Evolutionary conservation across 23 tunicate species (phyloP), one percentile per base, ranked within the genome.

Genomic region (Trididemnum clinides): DNA sequence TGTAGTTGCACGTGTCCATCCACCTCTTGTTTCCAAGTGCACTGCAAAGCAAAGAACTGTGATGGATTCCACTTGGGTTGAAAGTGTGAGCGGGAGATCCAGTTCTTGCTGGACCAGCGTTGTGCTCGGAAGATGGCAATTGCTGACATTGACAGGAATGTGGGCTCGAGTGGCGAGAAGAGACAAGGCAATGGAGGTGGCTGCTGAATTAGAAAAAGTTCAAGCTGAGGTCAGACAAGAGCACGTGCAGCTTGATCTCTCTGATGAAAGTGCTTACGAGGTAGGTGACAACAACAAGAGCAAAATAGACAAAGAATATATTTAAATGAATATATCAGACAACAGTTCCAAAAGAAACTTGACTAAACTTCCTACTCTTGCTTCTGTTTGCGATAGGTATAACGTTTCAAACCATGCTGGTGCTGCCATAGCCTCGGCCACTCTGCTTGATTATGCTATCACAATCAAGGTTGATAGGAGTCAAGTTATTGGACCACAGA

Each of bases 381-480:
- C 69, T 62, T 62, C 69, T 12, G 69, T 62, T 62, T 62, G 69
- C 27, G 27, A 62, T 62, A 62, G 69, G 27, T 21, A 21, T 12
- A 62, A 62, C 27, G n/a, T n/a, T n/a, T n/a, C n/a, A n/a, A n/a
- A n/a, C n/a, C 21, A 62, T 62, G 69, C 69, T 21, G 69, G 69
- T 62, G 69, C 69, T 62, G 69, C 69, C 69, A 62, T 62, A 62
- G 69, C 69, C 69, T 62, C 69, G 27, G 69, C 69, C 69, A 62
- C 69, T 4, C 22, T 62, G 69, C 26, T 62, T 62, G 26, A 62
- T 62, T 62, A 21, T 26, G 69, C 69, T 62, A 62, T 62, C 27
- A 62, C 21, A 62, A 62, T 21, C 23, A 62, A 62, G 69, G 18
- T 21, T 4, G 4, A 12, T 12, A 62, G 69, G 21, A 26, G 18